Evolutionary conservation across 2,113 vertebrate genomes (phyloP).

Genomic region (Mustela nigripes): DNA sequence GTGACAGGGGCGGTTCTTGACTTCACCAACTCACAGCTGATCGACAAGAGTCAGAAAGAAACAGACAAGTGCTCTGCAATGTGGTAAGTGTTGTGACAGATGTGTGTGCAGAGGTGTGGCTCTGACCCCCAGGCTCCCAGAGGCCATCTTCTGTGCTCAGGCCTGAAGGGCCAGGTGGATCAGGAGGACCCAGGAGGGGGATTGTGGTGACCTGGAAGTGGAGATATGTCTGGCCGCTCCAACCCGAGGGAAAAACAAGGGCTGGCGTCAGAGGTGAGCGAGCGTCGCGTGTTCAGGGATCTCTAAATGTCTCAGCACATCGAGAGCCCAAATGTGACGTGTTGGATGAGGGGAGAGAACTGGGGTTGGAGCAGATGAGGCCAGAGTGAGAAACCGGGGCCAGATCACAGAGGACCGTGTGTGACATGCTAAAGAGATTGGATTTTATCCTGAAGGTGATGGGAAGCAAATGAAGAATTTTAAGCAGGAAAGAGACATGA

Average conservation of each 20-base stretch:
- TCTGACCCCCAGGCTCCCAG: background rate
- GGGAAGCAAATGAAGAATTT: slow-evolving; percentile 79
- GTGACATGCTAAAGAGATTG: slow-evolving; percentile 49
- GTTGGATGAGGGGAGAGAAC: background rate
- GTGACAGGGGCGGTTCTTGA: background rate
- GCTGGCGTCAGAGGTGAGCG: background rate
- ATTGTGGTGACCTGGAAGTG: fast-evolving
- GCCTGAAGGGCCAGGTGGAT: background rate
- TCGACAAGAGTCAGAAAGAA: slow-evolving; percentile 42
- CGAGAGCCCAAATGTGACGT: background rate
- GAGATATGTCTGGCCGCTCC: background rate
- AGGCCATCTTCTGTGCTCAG: background rate
- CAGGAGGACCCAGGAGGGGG: background rate
- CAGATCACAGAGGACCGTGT: slow-evolving; percentile 54
- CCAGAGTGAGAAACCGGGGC: slow-evolving; percentile 5
- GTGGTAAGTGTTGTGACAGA: background rate
- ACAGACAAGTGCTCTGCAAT: background rate
- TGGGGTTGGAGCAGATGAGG: background rate
- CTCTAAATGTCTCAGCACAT: background rate
- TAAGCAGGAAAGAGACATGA: slow-evolving; percentile 74
- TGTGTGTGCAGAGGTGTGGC: background rate
- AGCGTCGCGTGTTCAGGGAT: slow-evolving; percentile 16
- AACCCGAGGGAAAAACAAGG: background rate
- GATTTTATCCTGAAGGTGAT: slow-evolving; percentile 62
- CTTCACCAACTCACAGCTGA: background rate